Evolutionary conservation across 2,888 invertebrate genomes (phyloP).

Genomic region (Abscondita cerata): DNA sequence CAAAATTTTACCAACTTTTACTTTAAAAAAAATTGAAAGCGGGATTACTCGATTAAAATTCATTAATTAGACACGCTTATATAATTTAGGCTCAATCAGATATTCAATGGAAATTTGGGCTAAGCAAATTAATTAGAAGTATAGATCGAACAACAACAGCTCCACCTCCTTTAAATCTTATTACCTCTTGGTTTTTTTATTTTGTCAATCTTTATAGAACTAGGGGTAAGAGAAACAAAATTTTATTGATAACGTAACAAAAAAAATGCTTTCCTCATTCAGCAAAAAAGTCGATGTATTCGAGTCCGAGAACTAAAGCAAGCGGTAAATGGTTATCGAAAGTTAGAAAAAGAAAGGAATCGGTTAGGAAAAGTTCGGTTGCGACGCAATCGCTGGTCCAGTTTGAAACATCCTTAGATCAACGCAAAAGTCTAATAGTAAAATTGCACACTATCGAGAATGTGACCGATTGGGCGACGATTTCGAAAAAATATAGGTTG

Average conservation of each 20-base stretch:
- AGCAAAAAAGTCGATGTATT: conserved; percentile 60
- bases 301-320: conserved; percentile 82
- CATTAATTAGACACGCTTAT: background rate
- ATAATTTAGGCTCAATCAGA: conserved; percentile 91
- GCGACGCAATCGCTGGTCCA: conserved; percentile 81
- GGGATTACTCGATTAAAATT: background rate
- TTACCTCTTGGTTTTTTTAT: conserved; percentile 93
- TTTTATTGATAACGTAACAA: conserved; percentile 70
- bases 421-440: conserved; percentile 74
- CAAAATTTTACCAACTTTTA: no score
- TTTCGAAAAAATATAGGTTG: conserved; percentile 86
- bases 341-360: conserved; percentile 79
- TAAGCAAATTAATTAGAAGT: conserved; percentile 96
- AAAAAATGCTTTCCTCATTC: conserved; percentile 68
- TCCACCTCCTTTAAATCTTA: conserved; percentile 96
- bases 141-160: conserved; percentile 98
- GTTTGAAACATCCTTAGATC: conserved; percentile 83
- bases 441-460: conserved; percentile 63
- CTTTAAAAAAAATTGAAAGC: background rate
- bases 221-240: conserved; percentile 53
- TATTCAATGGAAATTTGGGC: conserved; percentile 99
- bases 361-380: conserved; percentile 78
- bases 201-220: conserved; percentile 77
- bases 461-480: conserved; percentile 90
- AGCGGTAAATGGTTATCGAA: conserved; percentile 89